Base-by-base conservation (phyloP, 2,113 vertebrate species). In the Brachirus orientalis region DNA sequence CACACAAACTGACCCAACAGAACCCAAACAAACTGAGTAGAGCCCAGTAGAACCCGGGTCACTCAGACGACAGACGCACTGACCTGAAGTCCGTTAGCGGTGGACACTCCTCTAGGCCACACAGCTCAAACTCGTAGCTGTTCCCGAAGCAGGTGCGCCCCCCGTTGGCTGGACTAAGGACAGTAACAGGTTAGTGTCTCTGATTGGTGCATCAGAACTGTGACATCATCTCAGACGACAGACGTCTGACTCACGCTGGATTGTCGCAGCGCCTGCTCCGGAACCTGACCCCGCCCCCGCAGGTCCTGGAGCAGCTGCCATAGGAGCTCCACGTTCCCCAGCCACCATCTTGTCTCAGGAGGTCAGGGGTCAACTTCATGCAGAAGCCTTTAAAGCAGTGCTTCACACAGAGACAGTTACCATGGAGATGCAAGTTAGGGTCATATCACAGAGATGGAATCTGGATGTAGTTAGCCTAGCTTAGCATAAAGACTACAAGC, bases 361-460 rank as follows among this genome's bases (percentile, higher is more conserved):
- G 94, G 80, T 98, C 94, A 3, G 95, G 93, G 0, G 96, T 98
- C 20, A 99, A 78, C 92, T 93, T 96, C 89, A 98, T 95, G 86
- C 98, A 99, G 88, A 95, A 95, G 37, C 98, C 97, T 85, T 96
- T 98, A 59, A 98, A 99, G 85, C 97, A 99, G 63, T 98, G 94
- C 98, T 99, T 43, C 40, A 43, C 10, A 1, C 40, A 79, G 9
- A 75, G 12, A 58, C 17, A 1, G 28, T 28, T 28, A 59, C 44
- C 65, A 0, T 62, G 38, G 52, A 63, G 38, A 61, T 6, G 7
- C 8, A 11, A 11, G 33, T 36, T 38, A n/a, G 18, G 14, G 41
- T 20, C 3, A 17, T 2, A 3, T 20, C 3, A 17, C 4, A 3
- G 3, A 33, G 36, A 13, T 16, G 37, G 19, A 14, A 1, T 43